Evolutionary conservation across 2,797 vertebrate species (phyloP), one percentile per base, ranked within the genome.

Genomic region (Falco rusticolus): DNA sequence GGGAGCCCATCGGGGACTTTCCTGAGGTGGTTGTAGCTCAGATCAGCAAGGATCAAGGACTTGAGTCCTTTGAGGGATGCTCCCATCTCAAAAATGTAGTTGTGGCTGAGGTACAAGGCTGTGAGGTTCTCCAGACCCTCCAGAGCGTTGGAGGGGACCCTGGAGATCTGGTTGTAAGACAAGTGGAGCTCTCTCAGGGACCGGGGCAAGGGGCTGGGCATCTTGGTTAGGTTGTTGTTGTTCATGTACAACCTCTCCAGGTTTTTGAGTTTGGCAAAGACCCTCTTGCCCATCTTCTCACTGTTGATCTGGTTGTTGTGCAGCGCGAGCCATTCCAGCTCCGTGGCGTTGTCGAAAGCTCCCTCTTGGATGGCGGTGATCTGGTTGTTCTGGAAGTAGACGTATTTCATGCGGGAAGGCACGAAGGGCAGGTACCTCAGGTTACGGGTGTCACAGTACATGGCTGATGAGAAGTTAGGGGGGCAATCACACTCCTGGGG

Each of bases 311-410:
- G 98, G 95, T 99, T 99, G 97, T 99, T 96, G 18, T 99, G 99
- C 95, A 99, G 96, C 37, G 99, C 99, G 12, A 99, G 95, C 99
- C 99, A 99, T 63, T 99, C 98, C 61, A 99, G 98, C 78, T 97
- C 98, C 0, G 99, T 99, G 95, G 99, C 99, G 1, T 99, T 99
- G 94, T 97, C 98, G 5, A 99, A 98, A 16, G 98, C 98, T 0
- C 98, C 97, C 33, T 99, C 99, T 7, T 99, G 98, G 90, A 99
- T 97, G 59, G 98, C 72, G 2, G 98, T 94, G 94, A 99, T 98
- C 78, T 98, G 98, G 78, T 99, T 99, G 97, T 99, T 98, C 96
- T 99, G 99, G 93, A 99, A 99, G 90, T 99, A 99, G 85, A 99
- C 97, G 11, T 99, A 99, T 87, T 99, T 99, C 96, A 99, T 98